Evolutionary conservation across 2,797 vertebrate genomes (phyloP).

Genomic region (Coranthus polyacanthus): DNA sequence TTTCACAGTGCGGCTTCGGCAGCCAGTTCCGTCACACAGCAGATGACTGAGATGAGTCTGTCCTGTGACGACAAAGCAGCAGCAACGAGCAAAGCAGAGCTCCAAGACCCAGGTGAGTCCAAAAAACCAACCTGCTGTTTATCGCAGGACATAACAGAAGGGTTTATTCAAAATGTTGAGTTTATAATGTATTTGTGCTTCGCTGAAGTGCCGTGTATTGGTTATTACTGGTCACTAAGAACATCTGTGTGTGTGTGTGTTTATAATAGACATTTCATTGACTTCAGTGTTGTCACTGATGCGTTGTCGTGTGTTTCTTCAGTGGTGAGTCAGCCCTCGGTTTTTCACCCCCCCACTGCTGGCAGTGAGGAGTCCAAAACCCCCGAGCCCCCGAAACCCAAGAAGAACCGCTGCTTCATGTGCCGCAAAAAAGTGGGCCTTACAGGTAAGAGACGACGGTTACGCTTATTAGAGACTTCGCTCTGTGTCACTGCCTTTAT

Average conservation of each 20-base stretch:
- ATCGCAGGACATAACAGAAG: no score
- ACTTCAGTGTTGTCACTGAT: no score
- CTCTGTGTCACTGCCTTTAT: no score
- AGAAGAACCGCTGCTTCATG: conserved; percentile 91
- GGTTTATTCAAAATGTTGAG: no score
- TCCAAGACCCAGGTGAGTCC: conserved; percentile 75
- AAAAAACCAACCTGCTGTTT: background rate
- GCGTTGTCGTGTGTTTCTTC: conserved; percentile 6
- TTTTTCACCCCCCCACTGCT: conserved; percentile 61
- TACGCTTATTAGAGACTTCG: no score
- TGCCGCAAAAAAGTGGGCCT: conserved; percentile 92
- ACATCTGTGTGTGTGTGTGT: no score
- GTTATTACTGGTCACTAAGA: no score
- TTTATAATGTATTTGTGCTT: no score
- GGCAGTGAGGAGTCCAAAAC: conserved; percentile 75
- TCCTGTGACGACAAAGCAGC: conserved; percentile 80
- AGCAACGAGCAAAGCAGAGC: conserved; percentile 67
- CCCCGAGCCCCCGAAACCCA: conserved; percentile 80
- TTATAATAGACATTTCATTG: no score
- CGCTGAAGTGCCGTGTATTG: no score
- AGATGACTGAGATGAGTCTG: conserved; percentile 92
- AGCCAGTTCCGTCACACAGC: conserved; percentile 86
- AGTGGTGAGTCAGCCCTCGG: conserved; percentile 80
- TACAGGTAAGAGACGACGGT: conserved; percentile 83
- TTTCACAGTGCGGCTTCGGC: conserved; percentile 59